Conservation (phyloP, 1,140 invertebrate species). For the Choristoneura fumiferana region DNA sequence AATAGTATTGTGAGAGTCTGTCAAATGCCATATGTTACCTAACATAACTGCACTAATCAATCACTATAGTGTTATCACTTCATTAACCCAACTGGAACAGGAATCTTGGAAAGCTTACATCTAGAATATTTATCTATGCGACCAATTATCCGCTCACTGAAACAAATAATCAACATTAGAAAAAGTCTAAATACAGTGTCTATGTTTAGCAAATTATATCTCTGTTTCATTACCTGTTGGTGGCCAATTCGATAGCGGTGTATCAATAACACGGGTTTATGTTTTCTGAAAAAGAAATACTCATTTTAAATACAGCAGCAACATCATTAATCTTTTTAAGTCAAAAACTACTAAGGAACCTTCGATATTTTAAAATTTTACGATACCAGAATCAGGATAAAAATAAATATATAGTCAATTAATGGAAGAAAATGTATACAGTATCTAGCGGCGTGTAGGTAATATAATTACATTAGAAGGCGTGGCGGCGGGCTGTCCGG, state of each 20-base stretch:
- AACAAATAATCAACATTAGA: conserved; percentile 39
- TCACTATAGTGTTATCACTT: conserved; percentile 72
- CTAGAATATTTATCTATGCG: conserved; percentile 68
- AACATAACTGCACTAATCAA: conserved; percentile 72
- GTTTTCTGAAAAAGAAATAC: conserved; percentile 61
- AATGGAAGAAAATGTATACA: no score
- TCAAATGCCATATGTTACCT: conserved; percentile 67
- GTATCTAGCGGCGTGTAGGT: not conserved
- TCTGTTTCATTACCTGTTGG: conserved; percentile 39
- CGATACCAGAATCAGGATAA: no score
- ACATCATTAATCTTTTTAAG: no score
- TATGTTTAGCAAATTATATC: conserved; percentile 8
- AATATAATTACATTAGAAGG: conserved; percentile 54
- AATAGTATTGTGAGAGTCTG: conserved; percentile 72
- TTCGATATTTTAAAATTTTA: no score
- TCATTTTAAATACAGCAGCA: not conserved
- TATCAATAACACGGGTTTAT: conserved; percentile 58
- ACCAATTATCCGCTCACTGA: conserved; percentile 50
- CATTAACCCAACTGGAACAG: conserved; percentile 65
- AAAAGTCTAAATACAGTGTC: conserved; percentile 14
- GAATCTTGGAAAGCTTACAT: conserved; percentile 72
- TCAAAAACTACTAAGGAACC: no score
- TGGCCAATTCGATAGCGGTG: conserved; percentile 46
- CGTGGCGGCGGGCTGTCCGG: conserved; percentile 83
- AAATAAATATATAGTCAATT: no score